Evolutionary conservation across 2,888 invertebrate genomes (phyloP), one percentile per base, ranked within the genome.

Genomic region (Arrhopalites spinosus): DNA sequence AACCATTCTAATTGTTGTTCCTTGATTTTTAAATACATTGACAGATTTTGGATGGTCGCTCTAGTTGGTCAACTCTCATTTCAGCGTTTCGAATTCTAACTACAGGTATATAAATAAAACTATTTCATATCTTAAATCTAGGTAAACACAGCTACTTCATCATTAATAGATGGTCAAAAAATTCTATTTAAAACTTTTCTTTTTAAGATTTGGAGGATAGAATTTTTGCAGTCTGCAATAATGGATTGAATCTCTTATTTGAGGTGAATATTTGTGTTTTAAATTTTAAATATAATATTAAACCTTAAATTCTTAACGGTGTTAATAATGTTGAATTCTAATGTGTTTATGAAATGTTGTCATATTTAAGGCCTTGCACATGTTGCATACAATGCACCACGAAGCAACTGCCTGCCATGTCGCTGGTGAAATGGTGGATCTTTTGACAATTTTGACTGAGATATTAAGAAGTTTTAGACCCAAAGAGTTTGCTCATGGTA

Each of bases 1-100:
- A n/a, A n/a, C n/a, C n/a, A n/a, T n/a, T n/a, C n/a, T n/a, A n/a
- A n/a, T n/a, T n/a, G n/a, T n/a, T n/a, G n/a, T n/a, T n/a, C n/a
- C n/a, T n/a, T n/a, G n/a, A n/a, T n/a, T n/a, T n/a, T n/a, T n/a
- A 13, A 45, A 45, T 23, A 45, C 20, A 30, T 67, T 70, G 25
- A 17, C 30, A 87, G 87, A 92, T 93, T 83, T 87, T 96, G 72
- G 96, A 96, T 86, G 95, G 95, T 1, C 89, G 96, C 75, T 93
- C 94, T 0, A 93, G 93, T 85, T 96, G 96, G 96, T 92, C 94
- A 68, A 96, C 96, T n/a, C 87, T 96, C 56, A 94, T 96, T 84
- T 92, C 93, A 61, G 94, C 94, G 66, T 90, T 95, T 84, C 91
- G 94, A 85, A 94, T 95, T 83, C 88, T 96, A 59, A 95, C 96